Base-by-base conservation (phyloP, 2,888 invertebrate genomes). In the Calameuta pallipes region DNA sequence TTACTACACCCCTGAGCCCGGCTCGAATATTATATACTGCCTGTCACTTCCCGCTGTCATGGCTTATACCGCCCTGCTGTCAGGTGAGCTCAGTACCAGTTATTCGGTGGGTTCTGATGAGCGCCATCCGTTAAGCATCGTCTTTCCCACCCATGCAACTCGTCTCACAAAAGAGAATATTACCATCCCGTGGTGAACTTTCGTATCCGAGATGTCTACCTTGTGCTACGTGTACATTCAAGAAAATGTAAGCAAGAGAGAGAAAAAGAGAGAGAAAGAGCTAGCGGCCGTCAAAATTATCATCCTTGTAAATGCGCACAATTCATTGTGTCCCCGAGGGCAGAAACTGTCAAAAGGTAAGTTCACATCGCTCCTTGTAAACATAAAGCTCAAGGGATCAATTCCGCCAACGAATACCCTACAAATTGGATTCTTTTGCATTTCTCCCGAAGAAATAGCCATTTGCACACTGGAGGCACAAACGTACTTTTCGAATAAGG, bases 21-120 rank as follows among this genome's bases (percentile, higher is more conserved):
- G 76, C 82, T 85, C 84, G 84, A 86, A 87, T 87, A 88, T 87
- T 87, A 87, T 86, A 87, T 83, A 81, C 83, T 75, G 82, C 81
- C 84, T 85, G 86, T 86, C 85, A 84, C 83, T 85, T 83, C 76
- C 83, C 79, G 82, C 82, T 82, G 84, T 81, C 83, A 82, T 80
- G 83, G 84, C 84, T 87, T 86, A 85, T 82, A 82, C 85, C 86
- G 81, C 83, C 84, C 84, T 81, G 77, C 86, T 87, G 87, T 87
- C 86, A 85, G 87, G 86, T 86, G 84, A 83, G 80, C 80, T 79
- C 78, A 79, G 70, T 80, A 74, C 74, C 74, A 34, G 71, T 71
- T 71, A 71, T 71, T 71, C 71, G 71, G 71, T 37, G 35, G 74
- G 36, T 35, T n/a, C 12, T 37, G 74, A 74, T 36, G 35, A 36